A percentile compares a stretch with the other conserved stretches of the same genome.
phyloP scores from a whole-genome alignment of 1,140 invertebrate genomes.

The Cydia amplana region DNA sequence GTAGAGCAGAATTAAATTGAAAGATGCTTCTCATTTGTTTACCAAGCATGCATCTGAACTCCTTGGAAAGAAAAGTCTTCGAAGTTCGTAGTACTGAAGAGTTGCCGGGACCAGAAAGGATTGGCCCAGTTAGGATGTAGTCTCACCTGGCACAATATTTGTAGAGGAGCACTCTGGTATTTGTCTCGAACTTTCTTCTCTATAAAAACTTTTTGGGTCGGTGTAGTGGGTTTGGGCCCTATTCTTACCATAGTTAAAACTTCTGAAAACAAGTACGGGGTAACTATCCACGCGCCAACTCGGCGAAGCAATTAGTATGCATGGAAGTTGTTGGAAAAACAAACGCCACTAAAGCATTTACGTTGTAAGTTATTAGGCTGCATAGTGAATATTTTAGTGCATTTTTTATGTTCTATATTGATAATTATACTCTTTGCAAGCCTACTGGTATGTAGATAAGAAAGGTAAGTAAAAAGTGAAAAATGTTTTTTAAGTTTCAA shows the following conservation, averaged over 20 bases:
- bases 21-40: too few species aligned
- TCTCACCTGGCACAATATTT: slow-evolving; percentile 4
- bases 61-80: neutral
- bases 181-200: slow-evolving; percentile 1
- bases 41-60: neutral
- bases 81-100: neutral
- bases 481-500: too few species aligned
- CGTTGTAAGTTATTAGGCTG: neutral
- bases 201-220: neutral
- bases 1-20: too few species aligned
- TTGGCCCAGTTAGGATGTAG: neutral
- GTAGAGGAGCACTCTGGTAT: slow-evolving; percentile 4
- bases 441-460: too few species aligned
- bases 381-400: neutral
- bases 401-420: neutral
- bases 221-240: neutral
- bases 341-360: neutral
- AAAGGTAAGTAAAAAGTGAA: too few species aligned
- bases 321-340: slow-evolving; percentile 2
- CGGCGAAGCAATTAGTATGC: neutral
- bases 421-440: too few species aligned
- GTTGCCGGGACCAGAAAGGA: neutral
- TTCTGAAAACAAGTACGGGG: neutral
- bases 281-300: neutral
- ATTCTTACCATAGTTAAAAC: neutral